Evolutionary conservation across 2,888 invertebrate genomes (phyloP), one percentile per base, ranked within the genome.

Genomic region (Tupiocoris notatus): DNA sequence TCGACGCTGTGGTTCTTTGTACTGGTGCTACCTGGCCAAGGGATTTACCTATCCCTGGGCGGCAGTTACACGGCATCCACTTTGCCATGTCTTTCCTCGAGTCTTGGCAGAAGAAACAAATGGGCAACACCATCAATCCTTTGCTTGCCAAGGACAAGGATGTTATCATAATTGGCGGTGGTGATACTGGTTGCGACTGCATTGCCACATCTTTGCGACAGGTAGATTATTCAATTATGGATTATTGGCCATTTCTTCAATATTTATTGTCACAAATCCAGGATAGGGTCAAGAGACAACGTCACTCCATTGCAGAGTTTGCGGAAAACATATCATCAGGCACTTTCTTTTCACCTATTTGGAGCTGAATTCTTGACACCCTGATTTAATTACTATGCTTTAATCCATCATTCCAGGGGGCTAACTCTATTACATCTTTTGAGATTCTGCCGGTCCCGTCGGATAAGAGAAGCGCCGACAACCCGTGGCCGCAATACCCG

Each of bases 401-500:
- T 12, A 39, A 2, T 74, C 59, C 57, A 1, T 1, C 24, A 68
- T 39, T 80, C 9, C 89, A 97, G 87, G 97, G 98, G 67, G 98
- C 98, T 57, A 91, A 90, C 82, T 89, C 90, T 1, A 95, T 99
- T 82, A 95, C 94, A 0, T 93, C 96, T 0, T 99, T 99, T 85
- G 99, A 99, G 87, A 99, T 99, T 82, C 87, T 99, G 68, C 98
- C 98, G 0, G 91, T 94, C 82, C 98, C 98, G 17, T 93, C 95
- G 73, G 86, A 87, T 1, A 87, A 86, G 23, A 88, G 99, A 54
- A 91, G 92, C 16, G 86, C 87, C 17, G 96, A 96, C 84, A 99
- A 99, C 85, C 98, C 98, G 0, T 99, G 99, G 99, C 99, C 98
- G 1, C 96, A 98, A 83, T 99, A 95, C 92, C 98, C 98, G 0